Evolutionary conservation across 2,113 vertebrate species (phyloP).

Genomic region (Pteronura brasiliensis): DNA sequence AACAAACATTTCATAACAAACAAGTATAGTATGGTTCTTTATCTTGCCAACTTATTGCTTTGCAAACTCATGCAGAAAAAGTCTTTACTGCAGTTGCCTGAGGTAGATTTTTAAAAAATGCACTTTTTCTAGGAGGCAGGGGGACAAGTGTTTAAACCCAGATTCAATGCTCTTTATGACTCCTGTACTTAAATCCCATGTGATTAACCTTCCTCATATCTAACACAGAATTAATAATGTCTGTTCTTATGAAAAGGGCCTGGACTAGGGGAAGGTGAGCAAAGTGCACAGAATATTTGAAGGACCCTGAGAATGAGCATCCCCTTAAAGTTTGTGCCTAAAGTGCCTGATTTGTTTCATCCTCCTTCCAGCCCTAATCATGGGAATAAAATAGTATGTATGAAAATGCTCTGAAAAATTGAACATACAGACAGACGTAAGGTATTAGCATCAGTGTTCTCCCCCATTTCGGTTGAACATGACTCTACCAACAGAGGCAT

Average conservation of each 20-base stretch:
- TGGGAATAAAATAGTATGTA: not conserved
- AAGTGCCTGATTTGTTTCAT: not conserved
- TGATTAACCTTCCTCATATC: not conserved
- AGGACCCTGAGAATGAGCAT: not conserved
- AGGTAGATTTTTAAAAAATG: not conserved
- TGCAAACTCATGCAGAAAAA: not conserved
- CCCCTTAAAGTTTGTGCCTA: not conserved
- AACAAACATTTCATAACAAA: conserved; percentile 21
- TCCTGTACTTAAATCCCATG: not conserved
- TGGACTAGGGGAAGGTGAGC: rapidly evolving
- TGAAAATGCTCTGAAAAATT: not conserved
- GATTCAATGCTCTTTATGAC: not conserved
- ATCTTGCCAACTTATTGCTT: not conserved
- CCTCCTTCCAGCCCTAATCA: not conserved
- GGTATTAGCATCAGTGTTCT: not conserved
- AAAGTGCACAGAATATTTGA: rapidly evolving
- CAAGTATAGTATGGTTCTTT: not conserved
- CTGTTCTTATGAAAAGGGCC: rapidly evolving
- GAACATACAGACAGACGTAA: not conserved
- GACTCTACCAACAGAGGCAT: not conserved
- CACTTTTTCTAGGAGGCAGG: not conserved
- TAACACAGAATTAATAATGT: not conserved
- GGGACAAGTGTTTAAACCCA: not conserved
- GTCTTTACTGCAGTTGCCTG: not conserved
- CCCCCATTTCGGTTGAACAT: not conserved